A percentile compares a stretch with the other conserved stretches of the same genome.
Evolutionary conservation across 2,113 vertebrate species (phyloP).

Genomic region (Saimiri boliviensis): DNA sequence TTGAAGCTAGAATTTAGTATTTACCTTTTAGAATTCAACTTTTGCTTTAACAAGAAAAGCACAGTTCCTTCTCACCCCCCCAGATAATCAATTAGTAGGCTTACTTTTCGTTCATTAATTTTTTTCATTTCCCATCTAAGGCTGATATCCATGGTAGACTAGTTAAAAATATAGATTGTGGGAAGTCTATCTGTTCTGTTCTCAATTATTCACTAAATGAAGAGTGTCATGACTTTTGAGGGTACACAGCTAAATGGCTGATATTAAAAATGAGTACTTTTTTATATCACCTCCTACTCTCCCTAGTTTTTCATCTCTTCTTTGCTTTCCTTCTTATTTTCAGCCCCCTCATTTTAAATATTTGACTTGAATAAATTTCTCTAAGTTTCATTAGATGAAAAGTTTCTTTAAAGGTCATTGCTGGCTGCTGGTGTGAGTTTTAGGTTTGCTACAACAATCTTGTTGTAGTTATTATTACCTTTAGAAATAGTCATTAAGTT

Average conservation of each 20-base stretch:
- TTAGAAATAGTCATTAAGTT: slow-evolving; percentile 16
- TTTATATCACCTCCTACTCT: neutral
- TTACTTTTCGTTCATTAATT: slow-evolving; percentile 31
- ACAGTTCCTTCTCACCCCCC: fast-evolving
- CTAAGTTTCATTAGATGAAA: neutral
- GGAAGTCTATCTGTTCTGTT: neutral
- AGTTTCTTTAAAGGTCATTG: neutral
- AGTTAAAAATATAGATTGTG: neutral
- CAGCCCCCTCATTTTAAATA: neutral
- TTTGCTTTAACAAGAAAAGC: neutral
- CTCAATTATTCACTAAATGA: neutral
- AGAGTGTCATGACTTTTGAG: neutral
- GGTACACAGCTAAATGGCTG: neutral
- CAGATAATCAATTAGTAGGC: neutral
- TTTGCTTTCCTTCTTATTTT: neutral
- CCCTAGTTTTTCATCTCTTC: neutral
- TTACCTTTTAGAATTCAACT: slow-evolving; percentile 10
- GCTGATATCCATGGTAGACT: neutral
- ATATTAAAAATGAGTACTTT: neutral
- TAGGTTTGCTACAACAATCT: neutral
- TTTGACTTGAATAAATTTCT: slow-evolving; percentile 19
- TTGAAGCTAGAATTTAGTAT: neutral
- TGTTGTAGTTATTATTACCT: neutral
- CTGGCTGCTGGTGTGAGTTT: neutral
- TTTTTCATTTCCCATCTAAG: slow-evolving; percentile 5